A percentile compares a stretch with the other conserved stretches of the same genome.
Evolutionary conservation across 1,140 invertebrate species (phyloP).

Genomic region (Apis florea): DNA sequence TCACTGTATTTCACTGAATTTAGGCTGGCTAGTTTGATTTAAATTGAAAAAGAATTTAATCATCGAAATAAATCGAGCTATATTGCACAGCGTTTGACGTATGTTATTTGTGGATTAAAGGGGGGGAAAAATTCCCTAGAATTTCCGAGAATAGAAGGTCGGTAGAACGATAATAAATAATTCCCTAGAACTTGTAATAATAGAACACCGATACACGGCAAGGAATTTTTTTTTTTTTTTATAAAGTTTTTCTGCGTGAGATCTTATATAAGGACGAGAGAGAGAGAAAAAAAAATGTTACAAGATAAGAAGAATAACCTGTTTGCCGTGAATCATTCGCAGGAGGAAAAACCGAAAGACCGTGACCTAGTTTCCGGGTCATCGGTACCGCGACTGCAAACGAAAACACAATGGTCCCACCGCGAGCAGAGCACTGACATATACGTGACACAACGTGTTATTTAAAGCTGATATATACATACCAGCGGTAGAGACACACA

Average conservation of each 20-base stretch:
- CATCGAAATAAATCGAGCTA: no score
- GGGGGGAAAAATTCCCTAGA: background rate
- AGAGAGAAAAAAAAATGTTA: background rate
- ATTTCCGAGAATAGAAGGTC: background rate
- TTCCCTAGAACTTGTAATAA: no score
- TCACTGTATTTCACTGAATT: no score
- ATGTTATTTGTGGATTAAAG: no score
- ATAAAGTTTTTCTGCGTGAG: background rate
- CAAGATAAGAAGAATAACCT: background rate
- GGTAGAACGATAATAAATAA: background rate
- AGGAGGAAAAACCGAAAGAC: slow-evolving; percentile 30
- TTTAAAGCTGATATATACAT: slow-evolving; percentile 30
- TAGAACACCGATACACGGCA: no score
- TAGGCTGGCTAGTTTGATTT: no score
- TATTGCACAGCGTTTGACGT: no score
- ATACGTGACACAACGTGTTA: slow-evolving; percentile 39
- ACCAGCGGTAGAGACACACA: slow-evolving; percentile 17
- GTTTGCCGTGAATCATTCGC: slow-evolving; percentile 30
- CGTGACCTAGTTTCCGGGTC: slow-evolving; percentile 55
- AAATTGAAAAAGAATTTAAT: no score
- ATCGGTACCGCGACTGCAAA: slow-evolving; percentile 44
- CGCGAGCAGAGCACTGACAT: slow-evolving; percentile 36
- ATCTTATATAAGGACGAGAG: background rate
- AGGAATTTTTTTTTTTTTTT: no score
- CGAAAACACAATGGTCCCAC: slow-evolving; percentile 46